Base-by-base conservation (phyloP, 2,113 vertebrate genomes). In the Spea multiplicata region DNA sequence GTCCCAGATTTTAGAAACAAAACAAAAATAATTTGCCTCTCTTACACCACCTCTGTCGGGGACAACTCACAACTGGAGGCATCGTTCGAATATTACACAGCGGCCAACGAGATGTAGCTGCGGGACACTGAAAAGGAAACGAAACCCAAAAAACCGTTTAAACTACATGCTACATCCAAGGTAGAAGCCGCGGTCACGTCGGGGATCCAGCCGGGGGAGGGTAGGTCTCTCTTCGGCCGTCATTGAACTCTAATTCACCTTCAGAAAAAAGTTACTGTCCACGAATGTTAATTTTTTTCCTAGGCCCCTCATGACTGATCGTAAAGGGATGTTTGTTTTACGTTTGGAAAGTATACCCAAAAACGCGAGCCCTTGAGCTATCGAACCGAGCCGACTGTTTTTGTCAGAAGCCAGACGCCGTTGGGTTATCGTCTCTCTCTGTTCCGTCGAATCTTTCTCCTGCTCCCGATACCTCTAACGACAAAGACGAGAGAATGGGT, bases 351-450 rank as follows among this genome's bases (percentile, higher is more conserved):
- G 55, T 66, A 30, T 44, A 59, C 44, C 16, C 8, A 45, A 55
- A 66, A 67, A 83, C 73, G 82, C 81, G 90, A 93, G 93, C 86
- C 88, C 93, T 92, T 95, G 85, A 88, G 86, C 89, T 84, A 89
- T 89, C 46, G 17, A 81, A 81, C 86, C 88, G 87, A 78, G 83
- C 87, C 88, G 90, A 85, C 91, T 92, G 91, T 91, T 86, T 83
- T 88, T 89, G 88, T 89, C 87, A 88, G 86, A 85, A 44, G 61
- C 46, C 3, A 4, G 47, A 14, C 1, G 17, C 7, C 5, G 17
- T 49, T 8, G 49, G 7, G 5, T 30, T 14, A 13, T 64, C 17
- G 8, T 17, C 8, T 4, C 47, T n/a, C n/a, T 30, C 30, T 6
- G 17, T 64, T 17, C 59, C 50, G 44, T 57, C 3, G 47, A 3